Conservation (phyloP, 2,888 invertebrate genomes). For the Heliconius aoede region DNA sequence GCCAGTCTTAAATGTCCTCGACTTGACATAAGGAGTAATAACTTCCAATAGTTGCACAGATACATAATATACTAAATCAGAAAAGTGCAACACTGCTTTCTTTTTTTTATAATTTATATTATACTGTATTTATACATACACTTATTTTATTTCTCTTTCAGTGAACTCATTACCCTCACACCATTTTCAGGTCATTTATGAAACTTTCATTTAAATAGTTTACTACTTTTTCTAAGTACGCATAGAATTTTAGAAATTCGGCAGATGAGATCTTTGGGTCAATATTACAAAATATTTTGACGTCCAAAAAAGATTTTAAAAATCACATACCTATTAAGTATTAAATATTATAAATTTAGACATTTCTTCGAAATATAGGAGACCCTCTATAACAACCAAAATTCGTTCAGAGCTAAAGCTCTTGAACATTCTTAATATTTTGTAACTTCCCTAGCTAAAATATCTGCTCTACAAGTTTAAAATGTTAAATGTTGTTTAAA, state of each 20-base stretch:
- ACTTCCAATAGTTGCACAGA: conserved; percentile 23
- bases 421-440: not conserved
- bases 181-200: not conserved
- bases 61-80: conserved; percentile 11
- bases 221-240: conserved; percentile 52
- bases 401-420: not conserved
- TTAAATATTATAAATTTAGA: not conserved
- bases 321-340: conserved; percentile 3
- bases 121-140: not conserved
- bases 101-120: not conserved
- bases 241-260: conserved; percentile 52
- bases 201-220: not conserved
- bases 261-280: conserved; percentile 54
- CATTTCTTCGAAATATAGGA: conserved; percentile 11
- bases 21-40: conserved; percentile 4
- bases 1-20: conserved; percentile 36
- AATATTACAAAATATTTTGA: not conserved
- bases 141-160: not conserved
- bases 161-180: not conserved
- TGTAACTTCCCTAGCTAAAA: conserved; percentile 5
- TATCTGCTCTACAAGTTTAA: not conserved
- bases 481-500: too few relatives aligned
- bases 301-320: not conserved
- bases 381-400: conserved; percentile 13
- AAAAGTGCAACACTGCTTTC: conserved; percentile 7